Percentiles rank a stretch among this genome's conserved stretches.
phyloP scores from a whole-genome alignment of 2,888 invertebrate genomes.

The Callyntrura guangdongensis region DNA sequence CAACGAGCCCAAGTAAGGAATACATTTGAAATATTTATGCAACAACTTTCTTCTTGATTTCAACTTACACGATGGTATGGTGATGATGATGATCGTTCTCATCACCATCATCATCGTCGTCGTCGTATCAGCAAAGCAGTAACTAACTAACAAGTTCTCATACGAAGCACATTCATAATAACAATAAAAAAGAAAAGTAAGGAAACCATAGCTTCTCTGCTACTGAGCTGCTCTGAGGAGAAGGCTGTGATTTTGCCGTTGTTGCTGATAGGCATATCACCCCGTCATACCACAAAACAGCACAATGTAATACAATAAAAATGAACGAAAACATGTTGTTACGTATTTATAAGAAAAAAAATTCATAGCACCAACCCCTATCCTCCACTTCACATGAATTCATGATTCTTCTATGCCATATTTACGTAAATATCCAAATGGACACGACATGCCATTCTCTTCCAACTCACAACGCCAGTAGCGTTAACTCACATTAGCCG shows the following conservation, averaged over 20 bases:
- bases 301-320: slow-evolving; percentile 8
- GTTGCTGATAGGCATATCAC: slow-evolving; percentile 70
- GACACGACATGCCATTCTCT: not conserved
- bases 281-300: slow-evolving; percentile 22
- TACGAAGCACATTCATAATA: slow-evolving; percentile 20
- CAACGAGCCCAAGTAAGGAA: slow-evolving; percentile 91
- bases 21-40: slow-evolving; percentile 67
- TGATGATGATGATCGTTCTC: no score
- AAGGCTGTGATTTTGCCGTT: slow-evolving; percentile 30
- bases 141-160: slow-evolving; percentile 47
- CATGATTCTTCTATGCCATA: not conserved
- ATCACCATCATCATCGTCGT: slow-evolving; percentile 24
- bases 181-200: slow-evolving; percentile 20
- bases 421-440: not conserved
- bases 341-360: slow-evolving; percentile 29
- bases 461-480: not conserved
- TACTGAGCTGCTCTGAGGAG: slow-evolving; percentile 3
- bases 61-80: slow-evolving; percentile 34
- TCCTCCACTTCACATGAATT: not conserved
- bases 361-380: not conserved
- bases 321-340: slow-evolving; percentile 38
- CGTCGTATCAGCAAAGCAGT: slow-evolving; percentile 46
- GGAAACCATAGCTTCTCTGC: not conserved
- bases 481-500: not conserved
- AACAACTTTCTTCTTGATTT: slow-evolving; percentile 63